Evolutionary conservation across 2,888 invertebrate species (phyloP).

Genomic region (Lutraria lutraria): DNA sequence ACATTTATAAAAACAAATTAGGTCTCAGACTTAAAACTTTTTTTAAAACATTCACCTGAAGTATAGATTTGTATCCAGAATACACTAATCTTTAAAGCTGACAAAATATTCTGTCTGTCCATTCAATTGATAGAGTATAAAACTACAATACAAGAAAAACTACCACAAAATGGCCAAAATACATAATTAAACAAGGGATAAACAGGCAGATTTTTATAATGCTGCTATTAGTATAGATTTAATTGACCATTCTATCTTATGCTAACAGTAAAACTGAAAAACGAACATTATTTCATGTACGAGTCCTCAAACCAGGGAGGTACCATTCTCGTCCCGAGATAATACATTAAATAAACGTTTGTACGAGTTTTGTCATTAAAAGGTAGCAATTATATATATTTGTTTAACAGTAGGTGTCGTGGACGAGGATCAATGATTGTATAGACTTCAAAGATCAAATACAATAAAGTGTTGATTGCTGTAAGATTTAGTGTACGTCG

Average conservation of each 20-base stretch:
- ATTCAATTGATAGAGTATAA: background rate
- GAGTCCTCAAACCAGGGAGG: background rate
- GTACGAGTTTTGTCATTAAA: constrained; percentile 44
- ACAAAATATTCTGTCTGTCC: background rate
- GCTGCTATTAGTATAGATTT: background rate
- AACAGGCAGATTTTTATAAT: background rate
- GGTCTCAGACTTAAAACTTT: background rate
- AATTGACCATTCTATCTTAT: background rate
- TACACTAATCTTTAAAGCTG: background rate
- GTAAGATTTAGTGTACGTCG: background rate
- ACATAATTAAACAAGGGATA: background rate
- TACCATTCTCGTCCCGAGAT: constrained; percentile 15
- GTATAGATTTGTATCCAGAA: background rate
- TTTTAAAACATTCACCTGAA: background rate
- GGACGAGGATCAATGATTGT: background rate
- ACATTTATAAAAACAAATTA: background rate
- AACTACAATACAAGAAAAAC: background rate
- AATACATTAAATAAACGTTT: constrained; percentile 36
- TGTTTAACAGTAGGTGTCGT: constrained; percentile 41
- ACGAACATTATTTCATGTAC: background rate
- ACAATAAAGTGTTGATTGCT: constrained; percentile 16
- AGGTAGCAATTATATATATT: constrained; percentile 41
- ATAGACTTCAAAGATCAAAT: constrained; percentile 6
- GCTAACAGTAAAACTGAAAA: constrained; percentile 14
- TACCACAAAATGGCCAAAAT: background rate